A percentile compares a stretch with the other conserved stretches of the same genome.
phyloP scores from a whole-genome alignment of 2,888 invertebrate species.

The Achlya flavicornis region DNA sequence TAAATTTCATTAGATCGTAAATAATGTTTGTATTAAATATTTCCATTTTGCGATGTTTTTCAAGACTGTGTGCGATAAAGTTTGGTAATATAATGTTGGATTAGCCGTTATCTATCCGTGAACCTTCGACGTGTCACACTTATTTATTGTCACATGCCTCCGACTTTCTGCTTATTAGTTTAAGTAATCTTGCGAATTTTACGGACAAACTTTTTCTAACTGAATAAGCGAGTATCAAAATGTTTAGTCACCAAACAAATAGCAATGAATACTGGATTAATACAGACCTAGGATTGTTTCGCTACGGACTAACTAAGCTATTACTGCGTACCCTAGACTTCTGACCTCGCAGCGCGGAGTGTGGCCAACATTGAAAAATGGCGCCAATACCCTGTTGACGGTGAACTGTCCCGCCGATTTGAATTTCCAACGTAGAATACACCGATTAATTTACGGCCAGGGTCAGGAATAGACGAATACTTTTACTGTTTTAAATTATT shows the following conservation, averaged over 20 bases:
- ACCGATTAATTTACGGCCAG: constrained; percentile 51
- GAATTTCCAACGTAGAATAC: constrained; percentile 46
- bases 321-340: background rate
- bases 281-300: background rate
- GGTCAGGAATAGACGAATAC: constrained; percentile 33
- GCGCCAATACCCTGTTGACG: constrained; percentile 38
- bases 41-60: background rate
- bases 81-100: background rate
- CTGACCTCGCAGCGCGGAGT: constrained; percentile 23
- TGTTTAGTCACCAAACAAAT: too few relatives aligned
- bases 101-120: background rate
- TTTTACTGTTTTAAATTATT: constrained; percentile 13
- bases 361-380: constrained; percentile 45
- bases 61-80: background rate
- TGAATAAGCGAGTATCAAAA: too few relatives aligned
- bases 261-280: background rate
- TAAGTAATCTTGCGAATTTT: background rate
- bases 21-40: constrained; percentile 3
- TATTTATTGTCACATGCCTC: background rate
- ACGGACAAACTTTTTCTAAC: too few relatives aligned
- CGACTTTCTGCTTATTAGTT: background rate
- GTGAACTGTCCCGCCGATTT: constrained; percentile 32
- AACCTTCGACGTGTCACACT: background rate
- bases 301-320: too few relatives aligned
- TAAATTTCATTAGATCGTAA: constrained; percentile 10